Base-by-base conservation (phyloP, 2,888 invertebrate species). In the Drosophila trichaetosa region DNA sequence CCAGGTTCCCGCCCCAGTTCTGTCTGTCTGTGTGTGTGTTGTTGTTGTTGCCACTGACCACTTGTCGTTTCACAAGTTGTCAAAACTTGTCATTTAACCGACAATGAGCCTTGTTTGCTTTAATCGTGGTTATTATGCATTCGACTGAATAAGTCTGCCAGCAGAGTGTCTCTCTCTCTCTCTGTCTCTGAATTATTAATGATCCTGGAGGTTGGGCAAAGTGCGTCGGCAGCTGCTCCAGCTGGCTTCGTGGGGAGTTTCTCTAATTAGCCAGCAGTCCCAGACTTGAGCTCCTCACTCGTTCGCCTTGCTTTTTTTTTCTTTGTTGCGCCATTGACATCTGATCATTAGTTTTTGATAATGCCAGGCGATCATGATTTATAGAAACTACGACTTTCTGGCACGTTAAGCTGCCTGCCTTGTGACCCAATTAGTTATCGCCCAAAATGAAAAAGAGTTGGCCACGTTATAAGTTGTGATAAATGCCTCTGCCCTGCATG, bases 61-160 rank as follows among this genome's bases (percentile, higher is more conserved):
- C 86, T 88, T 90, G 87, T 87, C 85, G 87, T 87, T 91, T 90
- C 84, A 91, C 90, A 90, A 90, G 85, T 90, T 91, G 91, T 91
- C 91, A 90, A 91, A 91, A 90, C 90, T 90, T 92, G 91, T 91
- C 91, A 91, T 91, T 92, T 91, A 91, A 87, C 90, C 87, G 91
- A 92, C 91, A 91, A 92, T 91, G 89, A 91, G 83, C 90, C 91
- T 92, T 91, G 91, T 92, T 91, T 91, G 91, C 85, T 90, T 91
- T 91, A 91, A 92, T 92, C 91, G 90, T 82, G 82, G 91, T 92
- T 91, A 91, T 91, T 91, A 91, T 82, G 88, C 82, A 81, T 89
- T 87, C 77, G 79, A 72, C 74, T 71, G 82, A 81, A 81, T 81
- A 77, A 71, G 77, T 68, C 75, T 54, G 73, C 53, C 53, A 34